Evolutionary conservation across 1,140 invertebrate species (phyloP), one percentile per base, ranked within the genome.

Genomic region (Euwallacea similis): DNA sequence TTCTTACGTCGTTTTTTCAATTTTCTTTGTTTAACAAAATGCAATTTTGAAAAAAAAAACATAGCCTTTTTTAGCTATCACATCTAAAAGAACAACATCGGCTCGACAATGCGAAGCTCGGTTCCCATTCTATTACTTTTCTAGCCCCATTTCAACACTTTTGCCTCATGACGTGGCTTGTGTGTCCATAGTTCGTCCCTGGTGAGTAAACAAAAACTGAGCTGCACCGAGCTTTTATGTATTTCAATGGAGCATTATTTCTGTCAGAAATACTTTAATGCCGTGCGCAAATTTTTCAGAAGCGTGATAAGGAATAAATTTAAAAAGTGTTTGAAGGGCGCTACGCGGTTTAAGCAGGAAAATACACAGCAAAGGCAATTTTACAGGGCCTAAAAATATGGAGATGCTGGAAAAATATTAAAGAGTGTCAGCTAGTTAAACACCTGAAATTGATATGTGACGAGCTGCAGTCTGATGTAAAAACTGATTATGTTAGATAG

Each of bases 301-400:
- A 21, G 10, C 55, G 55, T 58, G 55, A 58, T 8, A 41, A 58
- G 55, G 55, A 58, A 58, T 58, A 58, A 15, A 58, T 58, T 58
- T 58, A 41, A n/a, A 6, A 58, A 58, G 55, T 16, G 55, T 33
- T 15, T 58, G 16, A 58, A 21, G 55, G 55, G 13, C 21, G 55
- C 55, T 15, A 58, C n/a, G 7, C 21, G 15, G 55, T 58, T 58
- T 58, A 21, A n/a, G 21, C 16, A 58, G 8, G 55, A 58, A 53
- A 16, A 58, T 33, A 58, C 55, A 58, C 55, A 10, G 21, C 15
- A 16, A n/a, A 7, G 55, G 55, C 7, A 9, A 58, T 58, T 56
- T 13, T 33, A 58, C 21, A 41, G n/a, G 21, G n/a, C n/a, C 55
- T 58, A 58, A 50, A 33, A 50, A 50, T 50, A 50, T 50, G 46